phyloP scores from a whole-genome alignment of 2,888 invertebrate species.

The Steromphala cineraria region DNA sequence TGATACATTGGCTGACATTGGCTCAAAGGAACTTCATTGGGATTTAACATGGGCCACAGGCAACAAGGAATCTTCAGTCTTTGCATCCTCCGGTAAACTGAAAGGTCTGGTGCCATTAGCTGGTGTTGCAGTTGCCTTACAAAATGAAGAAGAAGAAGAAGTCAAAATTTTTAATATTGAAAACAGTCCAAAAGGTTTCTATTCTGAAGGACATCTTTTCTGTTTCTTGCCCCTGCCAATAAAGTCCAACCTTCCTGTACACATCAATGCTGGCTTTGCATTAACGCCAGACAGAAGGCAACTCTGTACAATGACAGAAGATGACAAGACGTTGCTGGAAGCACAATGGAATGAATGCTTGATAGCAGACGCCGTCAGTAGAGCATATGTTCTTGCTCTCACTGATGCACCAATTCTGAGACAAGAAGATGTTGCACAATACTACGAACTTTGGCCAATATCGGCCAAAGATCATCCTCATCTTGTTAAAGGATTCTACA shows the following conservation, averaged over 20 bases:
- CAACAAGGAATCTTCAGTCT: not conserved
- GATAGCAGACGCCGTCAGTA: constrained; percentile 44
- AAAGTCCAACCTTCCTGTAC: constrained; percentile 56
- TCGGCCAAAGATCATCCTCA: not conserved
- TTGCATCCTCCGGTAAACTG: not conserved
- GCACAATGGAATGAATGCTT: constrained; percentile 56
- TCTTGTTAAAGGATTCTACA: not conserved
- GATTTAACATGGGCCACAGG: constrained; percentile 26
- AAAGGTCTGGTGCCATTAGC: constrained; percentile 50
- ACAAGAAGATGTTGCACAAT: not conserved
- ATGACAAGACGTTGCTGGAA: constrained; percentile 49
- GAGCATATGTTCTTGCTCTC: constrained; percentile 47
- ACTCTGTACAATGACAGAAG: constrained; percentile 46
- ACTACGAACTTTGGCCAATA: constrained; percentile 28
- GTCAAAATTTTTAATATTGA: not conserved
- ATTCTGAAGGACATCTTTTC: constrained; percentile 54
- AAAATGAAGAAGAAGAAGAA: not conserved
- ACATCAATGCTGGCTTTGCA: constrained; percentile 69
- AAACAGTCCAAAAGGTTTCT: constrained; percentile 37
- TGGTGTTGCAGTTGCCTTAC: constrained; percentile 58
- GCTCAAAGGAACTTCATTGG: not conserved
- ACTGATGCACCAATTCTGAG: constrained; percentile 31
- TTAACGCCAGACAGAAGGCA: constrained; percentile 58
- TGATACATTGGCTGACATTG: not conserved
- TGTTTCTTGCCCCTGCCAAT: constrained; percentile 70